phyloP scores from a whole-genome alignment of 2,113 vertebrate species.

The Tretioscincus oriximinensis region DNA sequence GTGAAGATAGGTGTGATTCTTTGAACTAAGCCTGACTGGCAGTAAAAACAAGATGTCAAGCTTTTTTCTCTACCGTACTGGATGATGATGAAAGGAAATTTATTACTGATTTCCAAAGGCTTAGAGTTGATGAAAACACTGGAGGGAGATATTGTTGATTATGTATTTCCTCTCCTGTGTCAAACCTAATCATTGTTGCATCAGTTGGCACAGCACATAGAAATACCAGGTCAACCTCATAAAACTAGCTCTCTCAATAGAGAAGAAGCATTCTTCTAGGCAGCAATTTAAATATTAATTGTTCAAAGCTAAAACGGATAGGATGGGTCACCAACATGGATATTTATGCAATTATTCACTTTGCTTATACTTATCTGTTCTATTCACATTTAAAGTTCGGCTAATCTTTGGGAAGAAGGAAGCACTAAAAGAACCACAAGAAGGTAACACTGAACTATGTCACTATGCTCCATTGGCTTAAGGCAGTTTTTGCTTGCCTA shows the following conservation, averaged over 20 bases:
- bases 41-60: slow-evolving; percentile 9
- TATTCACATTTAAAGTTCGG: background rate
- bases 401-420: background rate
- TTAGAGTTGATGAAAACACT: slow-evolving; percentile 32
- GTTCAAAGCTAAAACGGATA: background rate
- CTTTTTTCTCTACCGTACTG: slow-evolving; percentile 7
- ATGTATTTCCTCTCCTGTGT: slow-evolving; percentile 7
- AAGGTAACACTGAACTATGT: too few species aligned
- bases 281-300: background rate
- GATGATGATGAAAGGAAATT: background rate
- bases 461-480: background rate
- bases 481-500: background rate
- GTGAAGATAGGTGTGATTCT: slow-evolving; percentile 49
- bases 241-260: slow-evolving; percentile 6
- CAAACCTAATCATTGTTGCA: slow-evolving; percentile 9
- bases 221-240: slow-evolving; percentile 1
- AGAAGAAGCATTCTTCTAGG: background rate
- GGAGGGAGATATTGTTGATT: slow-evolving; percentile 17
- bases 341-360: background rate
- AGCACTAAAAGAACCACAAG: background rate
- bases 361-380: background rate
- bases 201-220: slow-evolving; percentile 28
- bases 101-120: background rate
- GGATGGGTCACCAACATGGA: background rate
- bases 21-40: slow-evolving; percentile 25